A percentile compares a stretch with the other conserved stretches of the same genome.
These are phyloP conservation scores for Zygogramma bicolorata DNA, from an alignment of 2,888 invertebrate genomes.

Conservation along the genomic window DNA sequence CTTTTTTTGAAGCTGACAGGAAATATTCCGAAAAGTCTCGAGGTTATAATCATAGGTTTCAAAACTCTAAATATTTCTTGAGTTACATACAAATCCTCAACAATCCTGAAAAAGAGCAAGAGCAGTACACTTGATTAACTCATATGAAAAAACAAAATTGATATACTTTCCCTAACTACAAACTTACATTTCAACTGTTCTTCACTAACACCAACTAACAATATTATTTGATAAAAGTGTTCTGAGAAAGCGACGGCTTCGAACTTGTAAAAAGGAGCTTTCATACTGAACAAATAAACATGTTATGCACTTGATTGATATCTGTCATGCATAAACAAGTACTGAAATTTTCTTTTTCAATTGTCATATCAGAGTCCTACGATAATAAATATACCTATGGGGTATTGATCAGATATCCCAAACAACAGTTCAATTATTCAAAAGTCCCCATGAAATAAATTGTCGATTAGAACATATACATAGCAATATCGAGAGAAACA, in stretches of 20 bases:
- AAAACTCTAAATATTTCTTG: slow-evolving; percentile 41
- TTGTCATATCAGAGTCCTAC: neutral
- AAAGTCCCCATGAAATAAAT: too few relatives aligned
- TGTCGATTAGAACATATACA: too few relatives aligned
- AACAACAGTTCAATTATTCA: too few relatives aligned
- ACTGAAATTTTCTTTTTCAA: neutral
- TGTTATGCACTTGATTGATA: neutral
- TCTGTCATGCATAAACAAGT: neutral
- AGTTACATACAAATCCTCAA: slow-evolving; percentile 31
- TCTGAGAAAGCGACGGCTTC: neutral
- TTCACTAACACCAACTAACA: neutral
- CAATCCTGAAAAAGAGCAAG: slow-evolving; percentile 26
- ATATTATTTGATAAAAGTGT: neutral
- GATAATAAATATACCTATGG: neutral
- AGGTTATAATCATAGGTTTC: slow-evolving; percentile 44
- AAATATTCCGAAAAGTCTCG: slow-evolving; percentile 50
- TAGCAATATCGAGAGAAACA: too few relatives aligned
- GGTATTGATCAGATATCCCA: too few relatives aligned
- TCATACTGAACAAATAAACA: neutral
- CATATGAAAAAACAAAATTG: too few relatives aligned
- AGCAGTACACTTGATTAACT: neutral
- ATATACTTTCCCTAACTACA: neutral
- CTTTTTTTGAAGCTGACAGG: slow-evolving; percentile 46
- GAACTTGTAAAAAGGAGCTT: neutral
- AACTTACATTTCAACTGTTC: neutral